A percentile compares a stretch with the other conserved stretches of the same genome.
These are phyloP conservation scores for Zaprionus ornatus DNA, from an alignment of 1,140 invertebrate species.

Conservation along the genomic window DNA sequence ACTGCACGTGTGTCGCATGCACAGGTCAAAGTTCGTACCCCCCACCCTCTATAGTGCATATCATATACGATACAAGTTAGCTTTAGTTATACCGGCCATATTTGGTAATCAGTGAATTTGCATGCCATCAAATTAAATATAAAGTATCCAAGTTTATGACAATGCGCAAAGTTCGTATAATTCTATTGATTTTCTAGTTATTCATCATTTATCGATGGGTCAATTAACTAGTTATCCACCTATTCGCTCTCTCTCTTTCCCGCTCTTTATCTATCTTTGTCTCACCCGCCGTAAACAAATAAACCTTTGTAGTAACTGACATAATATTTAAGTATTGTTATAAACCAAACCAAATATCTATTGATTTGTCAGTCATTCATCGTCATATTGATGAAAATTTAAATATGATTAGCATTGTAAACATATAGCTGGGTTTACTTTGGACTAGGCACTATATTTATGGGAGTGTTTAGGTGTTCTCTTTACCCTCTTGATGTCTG, in stretches of 20 bases:
- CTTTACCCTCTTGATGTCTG: too few relatives aligned
- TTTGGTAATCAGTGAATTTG: slow-evolving; percentile 6
- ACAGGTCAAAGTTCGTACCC: slow-evolving; percentile 7
- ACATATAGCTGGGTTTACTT: too few relatives aligned
- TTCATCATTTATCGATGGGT: slow-evolving; percentile 1
- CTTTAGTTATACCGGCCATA: neutral
- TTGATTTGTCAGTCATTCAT: too few relatives aligned
- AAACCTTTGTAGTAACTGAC: neutral
- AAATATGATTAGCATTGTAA: too few relatives aligned
- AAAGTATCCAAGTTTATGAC: slow-evolving; percentile 26
- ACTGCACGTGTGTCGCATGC: slow-evolving; percentile 23
- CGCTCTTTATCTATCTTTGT: neutral
- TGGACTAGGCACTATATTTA: too few relatives aligned
- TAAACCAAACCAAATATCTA: neutral
- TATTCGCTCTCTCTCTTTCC: neutral
- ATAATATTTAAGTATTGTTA: neutral
- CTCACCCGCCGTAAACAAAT: neutral
- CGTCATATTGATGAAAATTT: too few relatives aligned
- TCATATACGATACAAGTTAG: neutral
- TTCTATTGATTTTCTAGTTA: slow-evolving; percentile 21
- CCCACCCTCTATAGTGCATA: neutral
- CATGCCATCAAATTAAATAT: slow-evolving; percentile 16
- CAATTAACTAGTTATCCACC: neutral
- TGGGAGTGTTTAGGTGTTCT: too few relatives aligned
- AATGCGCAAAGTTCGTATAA: slow-evolving; percentile 10